These are phyloP conservation scores for Beaufortia kweichowensis DNA, from an alignment of 2,113 vertebrate species.

Conservation along the genomic window DNA sequence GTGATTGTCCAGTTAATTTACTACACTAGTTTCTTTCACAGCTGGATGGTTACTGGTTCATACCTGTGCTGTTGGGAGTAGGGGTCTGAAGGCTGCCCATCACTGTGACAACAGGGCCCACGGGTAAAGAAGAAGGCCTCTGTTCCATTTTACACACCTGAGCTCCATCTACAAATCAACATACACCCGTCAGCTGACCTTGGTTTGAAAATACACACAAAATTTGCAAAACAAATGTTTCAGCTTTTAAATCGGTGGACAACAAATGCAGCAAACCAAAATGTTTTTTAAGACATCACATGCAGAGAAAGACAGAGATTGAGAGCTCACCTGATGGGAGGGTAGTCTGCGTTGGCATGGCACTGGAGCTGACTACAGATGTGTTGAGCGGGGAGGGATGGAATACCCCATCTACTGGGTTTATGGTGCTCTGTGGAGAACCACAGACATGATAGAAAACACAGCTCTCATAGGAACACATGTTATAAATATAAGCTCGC, in stretches of 20 bases:
- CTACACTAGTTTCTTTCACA: no score
- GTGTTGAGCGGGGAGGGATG: slow-evolving; percentile 87
- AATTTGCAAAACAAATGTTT: slow-evolving; percentile 19
- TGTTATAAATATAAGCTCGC: neutral
- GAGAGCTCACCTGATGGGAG: slow-evolving; percentile 82
- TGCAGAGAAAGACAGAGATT: neutral
- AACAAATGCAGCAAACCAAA: neutral
- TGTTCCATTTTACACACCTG: slow-evolving; percentile 94
- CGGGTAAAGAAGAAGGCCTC: slow-evolving; percentile 91
- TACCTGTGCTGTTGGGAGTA: slow-evolving; percentile 98
- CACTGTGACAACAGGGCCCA: slow-evolving; percentile 89
- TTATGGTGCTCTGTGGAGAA: slow-evolving; percentile 90
- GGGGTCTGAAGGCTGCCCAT: slow-evolving; percentile 94
- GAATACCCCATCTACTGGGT: slow-evolving; percentile 95
- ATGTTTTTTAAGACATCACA: neutral
- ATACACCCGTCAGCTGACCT: slow-evolving; percentile 33
- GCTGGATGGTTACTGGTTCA: neutral
- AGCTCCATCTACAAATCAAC: slow-evolving; percentile 77
- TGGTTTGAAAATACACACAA: slow-evolving; percentile 33
- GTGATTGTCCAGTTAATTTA: no score
- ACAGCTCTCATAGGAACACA: slow-evolving; percentile 34
- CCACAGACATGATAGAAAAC: slow-evolving; percentile 38
- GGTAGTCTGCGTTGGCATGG: slow-evolving; percentile 94
- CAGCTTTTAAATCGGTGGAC: slow-evolving; percentile 1
- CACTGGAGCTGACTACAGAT: slow-evolving; percentile 82